phyloP scores from a whole-genome alignment of 2,888 invertebrate genomes.

The Polydrusus cervinus region DNA sequence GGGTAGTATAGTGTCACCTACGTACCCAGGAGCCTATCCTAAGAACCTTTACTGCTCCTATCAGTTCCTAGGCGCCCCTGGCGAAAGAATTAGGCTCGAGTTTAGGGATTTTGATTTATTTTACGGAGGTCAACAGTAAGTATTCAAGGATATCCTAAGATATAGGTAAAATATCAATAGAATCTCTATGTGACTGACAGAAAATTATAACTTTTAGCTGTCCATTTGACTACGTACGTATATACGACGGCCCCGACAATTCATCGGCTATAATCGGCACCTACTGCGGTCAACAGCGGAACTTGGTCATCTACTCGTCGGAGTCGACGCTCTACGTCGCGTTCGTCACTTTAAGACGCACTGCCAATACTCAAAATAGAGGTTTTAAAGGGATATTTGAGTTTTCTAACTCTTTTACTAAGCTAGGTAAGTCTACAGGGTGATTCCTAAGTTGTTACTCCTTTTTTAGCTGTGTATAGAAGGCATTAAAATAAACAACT shows the following conservation, averaged over 20 bases:
- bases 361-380: slow-evolving; percentile 96
- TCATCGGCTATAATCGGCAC: slow-evolving; percentile 94
- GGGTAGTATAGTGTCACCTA: slow-evolving; percentile 95
- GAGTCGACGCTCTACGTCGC: slow-evolving; percentile 92
- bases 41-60: slow-evolving; percentile 96
- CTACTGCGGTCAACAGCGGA: slow-evolving; percentile 97
- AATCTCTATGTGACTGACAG: neutral
- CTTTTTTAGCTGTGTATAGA: no score
- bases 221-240: slow-evolving; percentile 98
- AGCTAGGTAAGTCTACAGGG: slow-evolving; percentile 83
- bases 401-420: slow-evolving; percentile 98
- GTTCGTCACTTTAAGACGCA: slow-evolving; percentile 92
- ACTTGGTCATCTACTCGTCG: slow-evolving; percentile 96
- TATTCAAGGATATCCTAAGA: slow-evolving; percentile 5
- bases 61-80: slow-evolving; percentile 91
- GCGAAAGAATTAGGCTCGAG: slow-evolving; percentile 94
- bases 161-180: slow-evolving; percentile 70
- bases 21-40: slow-evolving; percentile 99
- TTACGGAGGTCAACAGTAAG: slow-evolving; percentile 99
- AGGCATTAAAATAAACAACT: no score
- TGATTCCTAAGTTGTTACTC: no score
- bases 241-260: slow-evolving; percentile 95
- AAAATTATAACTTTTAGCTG: slow-evolving; percentile 79
- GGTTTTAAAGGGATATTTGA: slow-evolving; percentile 99
- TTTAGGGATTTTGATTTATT: slow-evolving; percentile 99